Conservation (phyloP, 92 coral and sea anemone genomes). For the Phenganax stokvisi region DNA sequence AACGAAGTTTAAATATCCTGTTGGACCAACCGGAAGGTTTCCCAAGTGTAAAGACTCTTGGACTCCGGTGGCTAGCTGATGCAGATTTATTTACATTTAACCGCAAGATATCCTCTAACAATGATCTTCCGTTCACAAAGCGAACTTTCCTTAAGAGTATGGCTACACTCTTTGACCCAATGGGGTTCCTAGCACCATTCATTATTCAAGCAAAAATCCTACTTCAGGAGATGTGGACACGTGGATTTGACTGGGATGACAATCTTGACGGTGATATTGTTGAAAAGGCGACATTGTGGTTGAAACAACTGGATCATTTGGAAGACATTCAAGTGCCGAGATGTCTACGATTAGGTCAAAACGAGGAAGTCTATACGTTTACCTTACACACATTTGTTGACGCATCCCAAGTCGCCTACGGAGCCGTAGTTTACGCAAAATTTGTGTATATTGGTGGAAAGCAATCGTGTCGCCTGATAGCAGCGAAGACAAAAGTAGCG, state of each 20-base stretch:
- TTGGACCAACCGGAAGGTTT: not conserved
- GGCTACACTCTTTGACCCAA: slow-evolving; percentile 50
- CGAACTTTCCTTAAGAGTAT: slow-evolving; percentile 27
- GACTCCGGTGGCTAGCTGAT: not conserved
- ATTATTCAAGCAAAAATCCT: too few relatives aligned
- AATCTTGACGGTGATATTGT: slow-evolving; percentile 37
- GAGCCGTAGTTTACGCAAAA: slow-evolving; percentile 54
- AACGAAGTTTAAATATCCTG: not conserved
- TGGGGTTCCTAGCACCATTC: slow-evolving; percentile 44
- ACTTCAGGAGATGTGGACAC: slow-evolving; percentile 4
- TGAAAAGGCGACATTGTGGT: slow-evolving; percentile 38
- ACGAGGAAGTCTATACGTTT: slow-evolving; percentile 26
- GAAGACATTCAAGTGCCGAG: slow-evolving; percentile 42
- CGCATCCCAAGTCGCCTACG: slow-evolving; percentile 56
- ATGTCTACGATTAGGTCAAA: slow-evolving; percentile 40
- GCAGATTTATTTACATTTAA: not conserved
- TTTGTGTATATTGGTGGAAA: slow-evolving; percentile 47
- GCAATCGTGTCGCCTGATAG: slow-evolving; percentile 41
- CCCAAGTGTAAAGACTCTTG: slow-evolving; percentile 5
- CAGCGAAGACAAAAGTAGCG: slow-evolving; percentile 10
- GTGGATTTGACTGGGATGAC: slow-evolving; percentile 52
- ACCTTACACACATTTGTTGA: slow-evolving; percentile 59
- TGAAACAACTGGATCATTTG: slow-evolving; percentile 45
- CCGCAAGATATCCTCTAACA: not conserved
- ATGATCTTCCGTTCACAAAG: slow-evolving; percentile 3